Evolutionary conservation across 1,140 invertebrate species (phyloP).

Genomic region (Tetramorium parvispinum): DNA sequence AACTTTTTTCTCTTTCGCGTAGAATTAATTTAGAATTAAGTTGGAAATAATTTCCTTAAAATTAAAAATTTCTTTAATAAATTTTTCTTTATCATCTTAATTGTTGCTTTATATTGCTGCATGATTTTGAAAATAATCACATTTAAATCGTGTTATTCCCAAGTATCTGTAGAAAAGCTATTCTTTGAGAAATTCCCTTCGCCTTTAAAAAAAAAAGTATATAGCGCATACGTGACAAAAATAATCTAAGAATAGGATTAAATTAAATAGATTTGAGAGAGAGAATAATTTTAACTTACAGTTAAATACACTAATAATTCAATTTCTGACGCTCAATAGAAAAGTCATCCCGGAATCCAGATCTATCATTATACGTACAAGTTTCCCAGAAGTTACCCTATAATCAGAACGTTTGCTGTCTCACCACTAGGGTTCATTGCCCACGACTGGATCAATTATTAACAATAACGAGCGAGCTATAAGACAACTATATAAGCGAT

Average conservation of each 20-base stretch:
- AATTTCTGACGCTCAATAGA: background rate
- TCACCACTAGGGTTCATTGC: slow-evolving; percentile 28
- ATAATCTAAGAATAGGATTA: background rate
- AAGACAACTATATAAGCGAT: slow-evolving; percentile 47
- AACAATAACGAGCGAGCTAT: slow-evolving; percentile 35
- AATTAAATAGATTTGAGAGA: background rate
- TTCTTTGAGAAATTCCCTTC: background rate
- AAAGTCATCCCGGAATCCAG: background rate
- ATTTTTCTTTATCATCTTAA: background rate
- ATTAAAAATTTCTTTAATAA: background rate
- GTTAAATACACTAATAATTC: background rate
- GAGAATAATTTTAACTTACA: background rate
- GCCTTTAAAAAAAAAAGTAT: background rate
- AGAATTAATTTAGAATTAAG: background rate
- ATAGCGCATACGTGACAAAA: background rate
- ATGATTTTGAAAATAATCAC: background rate
- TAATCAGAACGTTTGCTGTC: slow-evolving; percentile 18
- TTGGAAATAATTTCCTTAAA: background rate
- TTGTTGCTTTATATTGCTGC: background rate
- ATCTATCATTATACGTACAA: background rate
- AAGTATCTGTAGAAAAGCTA: background rate
- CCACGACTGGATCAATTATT: slow-evolving; percentile 47
- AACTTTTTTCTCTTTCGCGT: background rate
- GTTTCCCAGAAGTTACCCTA: slow-evolving; percentile 22
- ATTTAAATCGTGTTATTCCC: background rate